Base-by-base conservation (phyloP, 2,888 invertebrate genomes). In the Sarcophaga caerulescens region DNA sequence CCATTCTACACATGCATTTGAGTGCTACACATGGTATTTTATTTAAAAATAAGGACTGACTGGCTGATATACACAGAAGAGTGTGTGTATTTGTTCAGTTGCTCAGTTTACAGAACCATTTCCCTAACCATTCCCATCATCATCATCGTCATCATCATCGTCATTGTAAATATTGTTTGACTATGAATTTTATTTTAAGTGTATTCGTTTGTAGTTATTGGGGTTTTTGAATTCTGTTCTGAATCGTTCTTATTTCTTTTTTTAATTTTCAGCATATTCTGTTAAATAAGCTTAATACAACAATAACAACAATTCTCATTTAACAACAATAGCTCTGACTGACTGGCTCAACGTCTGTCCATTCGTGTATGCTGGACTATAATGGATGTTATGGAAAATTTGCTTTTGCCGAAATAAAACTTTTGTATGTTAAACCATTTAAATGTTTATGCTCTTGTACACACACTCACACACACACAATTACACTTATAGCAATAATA, bases 391-490 rank as follows among this genome's bases (percentile, higher is more conserved):
- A 74, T 78, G 78, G 84, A 81, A 86, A 77, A 86, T 78, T 81
- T 81, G 68, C 77, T 21, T 84, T 86, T 84, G 84, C 81, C 81
- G 77, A 84, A 70, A 84, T 65, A 84, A 84, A 86, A 84, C 45
- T 81, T 81, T 80, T 84, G 84, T 81, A 70, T 84, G 77, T 81
- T 74, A 84, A 84, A 84, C 84, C 81, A 74, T 86, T 86, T 81
- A 86, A 85, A 86, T 77, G 81, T 81, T 86, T 81, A 81, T 81
- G 59, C 73, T 71, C 63, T 73, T 74, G 77, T 76, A 47, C 63
- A 76, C 35, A 57, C n/a, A 68, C 17, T 35, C 35, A 35, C 1
- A 0, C 35, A 35, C 35, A 35, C 5, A 35, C 17, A 52, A 14
- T 52, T 52, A 47, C 52, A 52, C 52, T 52, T 52, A 17, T 52